Evolutionary conservation across 2,113 vertebrate genomes (phyloP).

Genomic region (Grantiella picta): DNA sequence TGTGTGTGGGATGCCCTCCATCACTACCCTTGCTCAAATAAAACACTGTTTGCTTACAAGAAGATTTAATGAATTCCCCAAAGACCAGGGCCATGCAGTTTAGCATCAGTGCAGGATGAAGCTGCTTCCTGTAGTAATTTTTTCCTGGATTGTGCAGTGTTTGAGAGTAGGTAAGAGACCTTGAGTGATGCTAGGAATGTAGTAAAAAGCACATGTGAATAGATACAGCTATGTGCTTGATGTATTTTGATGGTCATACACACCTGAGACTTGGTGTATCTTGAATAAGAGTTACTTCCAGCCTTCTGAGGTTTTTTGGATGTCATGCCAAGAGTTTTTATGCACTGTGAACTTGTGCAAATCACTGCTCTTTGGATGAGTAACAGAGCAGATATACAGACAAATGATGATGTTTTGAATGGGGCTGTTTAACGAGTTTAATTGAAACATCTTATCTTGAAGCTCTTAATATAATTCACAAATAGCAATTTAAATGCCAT

Average conservation of each 20-base stretch:
- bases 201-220: neutral
- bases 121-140: neutral
- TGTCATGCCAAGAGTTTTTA: neutral
- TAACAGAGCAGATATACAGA: neutral
- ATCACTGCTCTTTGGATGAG: neutral
- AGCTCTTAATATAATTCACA: neutral
- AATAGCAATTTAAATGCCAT: neutral
- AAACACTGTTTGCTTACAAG: neutral
- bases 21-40: conserved; percentile 10
- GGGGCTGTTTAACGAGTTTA: neutral
- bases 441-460: neutral
- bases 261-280: neutral
- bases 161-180: neutral
- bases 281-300: neutral
- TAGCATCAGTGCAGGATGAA: neutral
- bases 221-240: neutral
- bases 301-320: neutral
- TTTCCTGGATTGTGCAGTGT: neutral
- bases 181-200: neutral
- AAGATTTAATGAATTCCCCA: conserved; percentile 18
- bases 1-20: neutral
- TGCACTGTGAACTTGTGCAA: neutral
- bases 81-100: neutral
- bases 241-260: neutral
- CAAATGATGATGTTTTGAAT: neutral